phyloP scores from a whole-genome alignment of 2,113 vertebrate genomes.

The Mugil cephalus region DNA sequence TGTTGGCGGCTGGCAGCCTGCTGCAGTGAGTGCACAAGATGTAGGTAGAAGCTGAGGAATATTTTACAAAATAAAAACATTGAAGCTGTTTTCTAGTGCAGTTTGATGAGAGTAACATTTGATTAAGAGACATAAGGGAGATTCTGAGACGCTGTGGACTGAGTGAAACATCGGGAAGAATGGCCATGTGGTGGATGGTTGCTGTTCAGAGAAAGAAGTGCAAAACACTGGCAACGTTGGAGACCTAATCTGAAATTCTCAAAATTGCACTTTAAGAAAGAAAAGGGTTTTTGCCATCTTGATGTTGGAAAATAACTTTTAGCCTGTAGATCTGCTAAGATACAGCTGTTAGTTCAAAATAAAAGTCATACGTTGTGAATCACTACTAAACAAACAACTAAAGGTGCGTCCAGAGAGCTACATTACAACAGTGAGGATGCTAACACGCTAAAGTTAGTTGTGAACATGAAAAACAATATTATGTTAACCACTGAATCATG shows the following conservation, averaged over 20 bases:
- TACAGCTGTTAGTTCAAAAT: too few species aligned
- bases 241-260: background rate
- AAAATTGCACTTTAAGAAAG: background rate
- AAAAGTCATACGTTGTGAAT: too few species aligned
- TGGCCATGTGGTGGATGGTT: background rate
- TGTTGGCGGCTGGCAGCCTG: conserved; percentile 58
- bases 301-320: too few species aligned
- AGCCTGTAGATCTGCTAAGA: too few species aligned
- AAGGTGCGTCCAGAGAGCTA: too few species aligned
- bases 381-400: too few species aligned
- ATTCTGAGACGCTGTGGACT: background rate
- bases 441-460: too few species aligned
- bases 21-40: conserved; percentile 35
- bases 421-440: too few species aligned
- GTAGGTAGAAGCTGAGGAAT: conserved; percentile 8
- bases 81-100: background rate
- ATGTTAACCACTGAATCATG: too few species aligned
- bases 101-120: background rate
- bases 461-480: too few species aligned
- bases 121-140: background rate
- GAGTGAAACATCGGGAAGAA: background rate
- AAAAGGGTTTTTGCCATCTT: too few species aligned
- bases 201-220: background rate
- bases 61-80: conserved; percentile 3
- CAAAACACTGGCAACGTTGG: background rate